Percentiles rank a stretch among this genome's conserved stretches.
Evolutionary conservation across 2,888 invertebrate genomes (phyloP).

Genomic region (Seira sanloemensis): DNA sequence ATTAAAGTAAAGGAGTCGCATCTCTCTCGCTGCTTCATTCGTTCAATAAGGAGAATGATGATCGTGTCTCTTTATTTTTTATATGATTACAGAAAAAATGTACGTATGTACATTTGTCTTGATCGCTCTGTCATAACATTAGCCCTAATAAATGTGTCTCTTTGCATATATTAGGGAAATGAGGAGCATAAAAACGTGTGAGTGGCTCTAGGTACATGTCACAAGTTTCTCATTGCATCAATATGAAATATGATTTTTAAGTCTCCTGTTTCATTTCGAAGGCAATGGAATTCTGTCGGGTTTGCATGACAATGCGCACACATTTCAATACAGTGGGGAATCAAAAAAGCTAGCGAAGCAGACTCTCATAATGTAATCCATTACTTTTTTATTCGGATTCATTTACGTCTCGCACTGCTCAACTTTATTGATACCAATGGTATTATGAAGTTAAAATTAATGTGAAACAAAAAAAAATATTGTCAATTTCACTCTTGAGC

Average conservation of each 20-base stretch:
- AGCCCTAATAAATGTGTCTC: conserved; percentile 20
- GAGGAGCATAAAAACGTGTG: not conserved
- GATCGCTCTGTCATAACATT: conserved; percentile 56
- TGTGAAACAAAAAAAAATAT: too few species aligned
- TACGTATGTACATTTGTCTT: conserved; percentile 4
- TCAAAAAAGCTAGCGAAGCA: too few species aligned
- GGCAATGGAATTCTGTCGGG: not conserved
- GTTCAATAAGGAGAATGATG: not conserved
- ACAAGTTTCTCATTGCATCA: not conserved
- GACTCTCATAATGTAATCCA: too few species aligned
- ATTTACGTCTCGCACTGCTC: too few species aligned
- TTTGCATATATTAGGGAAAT: not conserved
- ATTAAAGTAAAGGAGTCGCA: not conserved
- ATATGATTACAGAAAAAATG: not conserved
- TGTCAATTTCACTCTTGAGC: too few species aligned
- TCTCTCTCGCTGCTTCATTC: too few species aligned
- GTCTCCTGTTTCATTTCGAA: not conserved
- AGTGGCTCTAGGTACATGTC: not conserved
- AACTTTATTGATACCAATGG: too few species aligned
- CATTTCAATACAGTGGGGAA: too few species aligned
- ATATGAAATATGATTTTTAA: not conserved
- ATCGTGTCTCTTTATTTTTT: not conserved
- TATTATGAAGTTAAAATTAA: too few species aligned
- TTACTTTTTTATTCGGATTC: too few species aligned
- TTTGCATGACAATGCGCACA: too few species aligned